phyloP scores from a whole-genome alignment of 2,888 invertebrate species.

The Himalopsyche anomala region DNA sequence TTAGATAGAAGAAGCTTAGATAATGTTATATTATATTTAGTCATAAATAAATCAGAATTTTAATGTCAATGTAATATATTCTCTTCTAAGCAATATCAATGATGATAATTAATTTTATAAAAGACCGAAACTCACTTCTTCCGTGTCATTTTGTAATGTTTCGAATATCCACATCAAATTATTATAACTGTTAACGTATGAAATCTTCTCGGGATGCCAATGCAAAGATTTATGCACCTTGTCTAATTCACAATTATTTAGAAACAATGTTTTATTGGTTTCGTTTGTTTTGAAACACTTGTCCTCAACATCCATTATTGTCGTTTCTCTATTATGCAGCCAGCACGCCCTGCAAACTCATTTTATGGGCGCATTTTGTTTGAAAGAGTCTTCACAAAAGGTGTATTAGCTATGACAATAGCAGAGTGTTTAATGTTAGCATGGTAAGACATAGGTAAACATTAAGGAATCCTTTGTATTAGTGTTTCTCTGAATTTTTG shows the following conservation, averaged over 20 bases:
- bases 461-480: background rate
- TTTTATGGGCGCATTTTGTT: conserved; percentile 51
- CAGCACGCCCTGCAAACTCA: conserved; percentile 46
- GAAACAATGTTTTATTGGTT: conserved; percentile 56
- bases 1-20: too few species aligned
- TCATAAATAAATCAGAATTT: too few species aligned
- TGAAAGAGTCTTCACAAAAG: conserved; percentile 49
- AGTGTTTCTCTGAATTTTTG: background rate
- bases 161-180: background rate
- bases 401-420: conserved; percentile 53
- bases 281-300: conserved; percentile 55
- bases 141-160: background rate
- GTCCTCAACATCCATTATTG: conserved; percentile 52
- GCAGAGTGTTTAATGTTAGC: conserved; percentile 33
- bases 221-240: conserved; percentile 52
- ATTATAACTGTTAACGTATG: background rate
- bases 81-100: too few species aligned
- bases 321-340: conserved; percentile 49
- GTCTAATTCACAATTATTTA: conserved; percentile 54
- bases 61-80: too few species aligned
- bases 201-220: conserved; percentile 20
- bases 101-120: too few species aligned
- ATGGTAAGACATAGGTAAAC: conserved; percentile 42
- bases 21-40: too few species aligned
- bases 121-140: too few species aligned